Evolutionary conservation across 1,140 invertebrate genomes (phyloP), one percentile per base, ranked within the genome.

Genomic region (Ceratina australensis): DNA sequence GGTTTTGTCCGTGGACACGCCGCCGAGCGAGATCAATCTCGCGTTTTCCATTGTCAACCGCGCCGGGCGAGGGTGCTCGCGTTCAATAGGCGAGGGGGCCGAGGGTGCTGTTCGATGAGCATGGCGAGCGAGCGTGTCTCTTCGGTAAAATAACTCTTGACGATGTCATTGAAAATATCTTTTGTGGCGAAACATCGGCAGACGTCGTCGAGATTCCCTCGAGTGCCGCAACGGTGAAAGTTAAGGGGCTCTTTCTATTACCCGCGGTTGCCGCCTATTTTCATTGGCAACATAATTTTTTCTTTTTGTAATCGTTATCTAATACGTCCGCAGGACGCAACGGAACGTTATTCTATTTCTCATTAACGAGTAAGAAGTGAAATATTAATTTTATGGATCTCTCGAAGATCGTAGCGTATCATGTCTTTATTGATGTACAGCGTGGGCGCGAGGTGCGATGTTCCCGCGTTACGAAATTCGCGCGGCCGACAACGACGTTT

Each of bases 1-100:
- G 67, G 61, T 79, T 79, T 79, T 79, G 77, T 79, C 77, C 16
- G 77, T 18, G 59, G 63, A 67, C 77, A 74, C 50, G 47, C 52
- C 1, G 15, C 50, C 33, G 33, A 42, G 77, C 8, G 72, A 73
- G 61, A 79, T 79, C 71, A 67, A 65, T 54, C 71, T 61, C 56
- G 63, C 72, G 56, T 49, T 67, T 60, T 18, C 77, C 15, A 79
- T 79, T 79, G 77, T 79, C 16, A 3, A 61, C 24, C 20, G 0
- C 18, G 26, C 16, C 61, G 33, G 33, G 33, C 33, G 63, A 74
- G 77, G 72, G 72, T 74, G 68, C 24, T 56, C 63, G 42, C 50
- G 33, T 18, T 72, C 68, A 78, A 78, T 78, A 20, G 76, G 42
- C 24, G 22, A 42, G 52, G 22, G 24, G 52, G 52, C 60, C 22